Percentiles rank a stretch among this genome's conserved stretches.
Conservation (phyloP, 2,888 invertebrate species). For the Amblyteles armatorius region DNA sequence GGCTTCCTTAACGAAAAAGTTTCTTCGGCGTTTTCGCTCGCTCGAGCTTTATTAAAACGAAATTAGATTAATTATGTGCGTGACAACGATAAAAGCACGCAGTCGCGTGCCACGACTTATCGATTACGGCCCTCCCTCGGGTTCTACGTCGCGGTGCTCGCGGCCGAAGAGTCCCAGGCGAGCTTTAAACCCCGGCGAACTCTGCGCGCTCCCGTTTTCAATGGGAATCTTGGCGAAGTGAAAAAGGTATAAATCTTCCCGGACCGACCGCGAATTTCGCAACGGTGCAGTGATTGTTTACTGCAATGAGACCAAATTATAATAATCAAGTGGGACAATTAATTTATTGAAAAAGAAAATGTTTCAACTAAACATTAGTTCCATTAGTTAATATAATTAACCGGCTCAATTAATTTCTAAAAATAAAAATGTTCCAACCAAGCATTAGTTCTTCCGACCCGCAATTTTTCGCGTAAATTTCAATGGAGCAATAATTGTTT, state of each 20-base stretch:
- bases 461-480: too few species aligned
- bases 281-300: too few species aligned
- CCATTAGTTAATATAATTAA: too few species aligned
- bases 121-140: constrained; percentile 76
- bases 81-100: constrained; percentile 84
- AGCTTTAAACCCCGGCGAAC: constrained; percentile 29
- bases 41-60: constrained; percentile 80
- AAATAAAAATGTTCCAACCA: too few species aligned
- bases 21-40: constrained; percentile 65
- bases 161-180: background rate
- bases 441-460: too few species aligned
- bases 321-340: too few species aligned
- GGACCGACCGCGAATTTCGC: too few species aligned
- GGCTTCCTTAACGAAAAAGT: constrained; percentile 10
- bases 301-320: too few species aligned
- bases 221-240: background rate
- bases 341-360: too few species aligned
- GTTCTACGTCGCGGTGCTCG: background rate
- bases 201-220: constrained; percentile 12
- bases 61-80: constrained; percentile 85
- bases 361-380: too few species aligned
- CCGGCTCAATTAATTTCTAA: too few species aligned
- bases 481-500: too few species aligned
- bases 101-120: constrained; percentile 82
- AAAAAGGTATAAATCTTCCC: background rate